These are phyloP conservation scores for Hermodice carunculata DNA, from an alignment of 2,888 invertebrate species.

Conservation along the genomic window DNA sequence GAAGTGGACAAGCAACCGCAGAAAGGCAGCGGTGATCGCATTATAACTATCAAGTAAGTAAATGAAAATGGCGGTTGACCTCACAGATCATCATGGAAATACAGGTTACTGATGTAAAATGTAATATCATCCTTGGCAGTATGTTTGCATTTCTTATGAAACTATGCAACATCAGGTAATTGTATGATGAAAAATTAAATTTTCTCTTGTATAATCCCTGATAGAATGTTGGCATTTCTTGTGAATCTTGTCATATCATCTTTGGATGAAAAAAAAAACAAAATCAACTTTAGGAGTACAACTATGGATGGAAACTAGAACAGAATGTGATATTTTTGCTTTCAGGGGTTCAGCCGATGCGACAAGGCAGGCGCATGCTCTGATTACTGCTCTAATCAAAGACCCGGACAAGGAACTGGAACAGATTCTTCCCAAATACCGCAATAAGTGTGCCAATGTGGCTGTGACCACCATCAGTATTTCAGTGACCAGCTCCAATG, in stretches of 20 bases:
- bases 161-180: no score
- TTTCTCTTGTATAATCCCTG: no score
- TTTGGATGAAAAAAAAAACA: no score
- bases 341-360: slow-evolving; percentile 91
- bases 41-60: slow-evolving; percentile 90
- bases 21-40: slow-evolving; percentile 74
- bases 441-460: background rate
- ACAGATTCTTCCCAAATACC: slow-evolving; percentile 42
- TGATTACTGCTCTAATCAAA: slow-evolving; percentile 92
- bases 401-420: slow-evolving; percentile 82
- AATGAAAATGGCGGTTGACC: background rate
- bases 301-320: no score
- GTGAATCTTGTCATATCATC: no score
- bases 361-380: slow-evolving; percentile 89
- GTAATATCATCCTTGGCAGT: no score
- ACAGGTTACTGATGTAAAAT: background rate
- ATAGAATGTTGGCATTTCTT: no score
- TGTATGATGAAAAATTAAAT: no score
- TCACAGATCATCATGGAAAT: background rate
- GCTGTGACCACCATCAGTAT: slow-evolving; percentile 19
- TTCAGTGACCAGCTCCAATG: slow-evolving; percentile 12
- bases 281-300: no score
- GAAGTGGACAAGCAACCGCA: slow-evolving; percentile 99
- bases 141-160: no score
- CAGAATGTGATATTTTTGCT: no score